Conservation (phyloP, 2,888 invertebrate genomes). For the Sphinx pinastri region DNA sequence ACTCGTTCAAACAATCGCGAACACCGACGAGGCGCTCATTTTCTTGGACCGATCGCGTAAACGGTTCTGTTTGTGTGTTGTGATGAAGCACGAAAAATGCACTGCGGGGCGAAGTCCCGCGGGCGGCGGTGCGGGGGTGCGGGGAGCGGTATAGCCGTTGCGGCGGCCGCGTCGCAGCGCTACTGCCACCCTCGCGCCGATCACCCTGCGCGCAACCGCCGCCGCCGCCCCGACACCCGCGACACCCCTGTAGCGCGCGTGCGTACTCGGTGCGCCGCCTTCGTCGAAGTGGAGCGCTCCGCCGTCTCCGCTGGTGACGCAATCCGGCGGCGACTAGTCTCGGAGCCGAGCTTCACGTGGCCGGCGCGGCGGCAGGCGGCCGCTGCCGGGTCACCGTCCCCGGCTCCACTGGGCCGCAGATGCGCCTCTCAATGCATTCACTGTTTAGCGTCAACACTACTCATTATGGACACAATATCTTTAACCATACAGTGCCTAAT, state of each 20-base stretch:
- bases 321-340: conserved; percentile 26
- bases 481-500: too few relatives aligned
- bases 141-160: conserved; percentile 17
- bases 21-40: neutral
- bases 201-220: conserved; percentile 15
- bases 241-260: conserved; percentile 2
- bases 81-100: neutral
- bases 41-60: neutral
- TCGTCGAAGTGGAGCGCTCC: conserved; percentile 5
- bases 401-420: neutral
- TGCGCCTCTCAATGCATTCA: neutral
- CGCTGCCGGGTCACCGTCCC: conserved; percentile 10
- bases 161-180: conserved; percentile 36
- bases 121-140: conserved; percentile 7
- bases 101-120: conserved; percentile 14
- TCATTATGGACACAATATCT: neutral
- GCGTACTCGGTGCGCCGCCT: neutral
- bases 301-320: conserved; percentile 12
- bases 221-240: conserved; percentile 21
- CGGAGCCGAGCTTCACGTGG: conserved; percentile 18
- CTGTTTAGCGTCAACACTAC: neutral
- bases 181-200: conserved; percentile 30
- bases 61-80: conserved; percentile 6
- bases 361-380: neutral
- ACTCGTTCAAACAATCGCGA: conserved; percentile 9